A percentile compares a stretch with the other conserved stretches of the same genome.
Evolutionary conservation across 37 sponge, comb jelly and placozoan species (phyloP).

Genomic region (Axinella damicornis): DNA sequence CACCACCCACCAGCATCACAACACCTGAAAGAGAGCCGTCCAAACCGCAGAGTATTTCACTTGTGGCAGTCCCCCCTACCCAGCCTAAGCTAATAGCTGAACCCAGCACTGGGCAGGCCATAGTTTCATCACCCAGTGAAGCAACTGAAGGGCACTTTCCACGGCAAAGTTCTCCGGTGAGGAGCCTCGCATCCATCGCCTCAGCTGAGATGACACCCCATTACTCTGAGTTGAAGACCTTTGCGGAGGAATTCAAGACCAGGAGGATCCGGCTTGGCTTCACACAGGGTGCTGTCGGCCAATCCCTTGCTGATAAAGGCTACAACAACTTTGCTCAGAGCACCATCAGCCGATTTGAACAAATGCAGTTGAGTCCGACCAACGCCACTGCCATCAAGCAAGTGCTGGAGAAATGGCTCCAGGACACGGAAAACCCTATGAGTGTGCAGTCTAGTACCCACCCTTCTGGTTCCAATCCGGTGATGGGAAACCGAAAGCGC

Average conservation of each 20-base stretch:
- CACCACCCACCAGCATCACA: too few relatives aligned
- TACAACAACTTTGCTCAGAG: slow-evolving; percentile 92
- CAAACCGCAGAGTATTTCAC: not conserved
- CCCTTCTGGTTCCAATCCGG: not conserved
- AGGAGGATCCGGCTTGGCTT: slow-evolving; percentile 77
- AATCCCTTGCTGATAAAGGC: slow-evolving; percentile 78
- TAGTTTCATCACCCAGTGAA: not conserved
- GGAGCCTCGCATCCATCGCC: slow-evolving; percentile 63
- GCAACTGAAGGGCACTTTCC: not conserved
- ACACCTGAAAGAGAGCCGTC: too few relatives aligned
- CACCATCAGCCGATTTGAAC: slow-evolving; percentile 89
- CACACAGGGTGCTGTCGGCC: slow-evolving; percentile 87
- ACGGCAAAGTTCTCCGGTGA: not conserved
- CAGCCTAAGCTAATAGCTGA: not conserved
- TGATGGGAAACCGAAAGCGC: slow-evolving; percentile 60
- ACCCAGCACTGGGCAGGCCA: slow-evolving; percentile 21
- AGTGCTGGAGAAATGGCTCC: slow-evolving; percentile 75
- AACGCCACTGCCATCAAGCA: slow-evolving; percentile 85
- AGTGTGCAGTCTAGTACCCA: slow-evolving; percentile 9
- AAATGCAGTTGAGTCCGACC: slow-evolving; percentile 85
- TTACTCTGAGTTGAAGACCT: slow-evolving; percentile 68
- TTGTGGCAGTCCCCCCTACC: not conserved
- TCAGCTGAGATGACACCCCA: slow-evolving; percentile 50
- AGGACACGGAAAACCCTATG: slow-evolving; percentile 68
- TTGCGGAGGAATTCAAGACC: slow-evolving; percentile 85